Evolutionary conservation across 2,113 vertebrate species (phyloP), one percentile per base, ranked within the genome.

Genomic region (Hippoglossus stenolepis): DNA sequence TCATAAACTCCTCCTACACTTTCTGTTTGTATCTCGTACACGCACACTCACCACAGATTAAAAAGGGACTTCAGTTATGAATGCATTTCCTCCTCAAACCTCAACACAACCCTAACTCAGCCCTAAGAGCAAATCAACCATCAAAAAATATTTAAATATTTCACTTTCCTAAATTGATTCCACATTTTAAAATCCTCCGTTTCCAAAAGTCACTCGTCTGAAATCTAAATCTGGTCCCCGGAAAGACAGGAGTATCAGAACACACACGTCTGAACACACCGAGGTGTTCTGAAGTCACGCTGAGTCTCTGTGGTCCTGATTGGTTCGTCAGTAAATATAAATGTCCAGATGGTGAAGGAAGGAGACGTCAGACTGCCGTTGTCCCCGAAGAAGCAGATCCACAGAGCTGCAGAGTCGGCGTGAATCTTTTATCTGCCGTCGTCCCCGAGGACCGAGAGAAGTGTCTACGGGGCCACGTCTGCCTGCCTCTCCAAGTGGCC

Each of bases 401-500:
- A 54, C 77, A 51, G 73, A 83, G 76, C 45, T 2, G 26, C 3
- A 3, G 13, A 64, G 66, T 62, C 40, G 53, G 26, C 7, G 38
- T 63, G 82, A 84, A 85, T 86, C 70, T 86, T 81, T 88, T 68
- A 80, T 89, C 80, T 28, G 18, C 75, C 14, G 9, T 1, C 21
- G 86, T 91, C 93, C 88, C 92, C 10, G 86, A 21, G 92, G 91
- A 92, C 75, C 79, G 2, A 80, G 93, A 70, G 89, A 79, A 90
- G 91, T 90, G 93, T 88, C 87, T 95, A 90, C 93, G 85, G 80
- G 81, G 82, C 89, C 82, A 85, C 84, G 73, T 87, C 92, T 93
- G 95, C 93, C 95, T 95, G 95, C 95, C 93, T 95, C 91, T 93
- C 93, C 93, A 95, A 96, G 95, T 96, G 94, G 96, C 93, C 96